A percentile compares a stretch with the other conserved stretches of the same genome.
Evolutionary conservation across 2,113 vertebrate genomes (phyloP).

Genomic region (Uropsilus gracilis): DNA sequence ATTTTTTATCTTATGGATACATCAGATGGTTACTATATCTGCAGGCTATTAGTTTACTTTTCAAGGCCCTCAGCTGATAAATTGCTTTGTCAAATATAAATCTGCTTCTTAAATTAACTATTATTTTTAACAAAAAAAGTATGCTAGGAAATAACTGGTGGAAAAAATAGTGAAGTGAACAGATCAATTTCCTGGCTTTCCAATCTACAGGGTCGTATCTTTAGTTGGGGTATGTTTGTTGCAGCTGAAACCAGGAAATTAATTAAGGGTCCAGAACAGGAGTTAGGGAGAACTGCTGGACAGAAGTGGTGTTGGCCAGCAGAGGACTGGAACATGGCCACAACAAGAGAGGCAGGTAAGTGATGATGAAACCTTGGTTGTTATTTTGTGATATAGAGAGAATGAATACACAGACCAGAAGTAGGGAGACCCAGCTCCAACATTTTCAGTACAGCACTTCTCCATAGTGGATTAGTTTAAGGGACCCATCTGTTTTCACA

Average conservation of each 20-base stretch:
- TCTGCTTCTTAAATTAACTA: not conserved
- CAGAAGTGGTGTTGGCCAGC: not conserved
- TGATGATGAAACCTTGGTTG: not conserved
- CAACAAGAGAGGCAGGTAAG: not conserved
- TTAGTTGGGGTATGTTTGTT: not conserved
- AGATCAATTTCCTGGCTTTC: not conserved
- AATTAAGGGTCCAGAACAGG: not conserved
- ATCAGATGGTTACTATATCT: not conserved
- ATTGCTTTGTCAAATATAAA: not conserved
- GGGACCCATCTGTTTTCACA: not conserved
- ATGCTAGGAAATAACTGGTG: too few relatives aligned
- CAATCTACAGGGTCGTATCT: not conserved
- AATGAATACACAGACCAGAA: not conserved
- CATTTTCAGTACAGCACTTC: not conserved
- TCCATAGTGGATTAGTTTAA: not conserved
- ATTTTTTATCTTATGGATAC: too few relatives aligned
- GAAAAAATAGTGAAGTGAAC: not conserved
- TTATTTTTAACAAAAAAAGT: not conserved
- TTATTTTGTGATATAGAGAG: not conserved
- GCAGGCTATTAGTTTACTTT: too few relatives aligned
- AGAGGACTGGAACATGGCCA: not conserved
- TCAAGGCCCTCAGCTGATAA: not conserved
- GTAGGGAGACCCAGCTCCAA: not conserved
- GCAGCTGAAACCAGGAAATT: not conserved
- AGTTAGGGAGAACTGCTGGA: not conserved